A percentile compares a stretch with the other conserved stretches of the same genome.
phyloP scores from a whole-genome alignment of 2,113 vertebrate genomes.

The rat (Rattus norvegicus) region GRCr8 NC_086021.1:83026501-83027000 shows the following conservation, averaged over 20 bases:
- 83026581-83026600: too few relatives aligned
- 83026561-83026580: too few relatives aligned
- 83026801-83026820: background rate
- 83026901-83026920: background rate
- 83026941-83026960: background rate
- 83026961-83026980: background rate
- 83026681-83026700: too few relatives aligned
- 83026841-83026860: background rate
- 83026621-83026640: too few relatives aligned
- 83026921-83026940: background rate
- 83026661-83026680: too few relatives aligned
- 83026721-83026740: background rate
- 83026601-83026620: too few relatives aligned
- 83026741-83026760: background rate
- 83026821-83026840: background rate
- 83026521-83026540: background rate
- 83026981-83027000: background rate
- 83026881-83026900: background rate
- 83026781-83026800: background rate
- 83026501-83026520: background rate
- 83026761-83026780: background rate
- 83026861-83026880: background rate
- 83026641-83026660: too few relatives aligned
- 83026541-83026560: too few relatives aligned
- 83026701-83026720: too few relatives aligned